Evolutionary conservation across 2,888 invertebrate species (phyloP).

Genomic region (Scrobipalpa atriplicella): DNA sequence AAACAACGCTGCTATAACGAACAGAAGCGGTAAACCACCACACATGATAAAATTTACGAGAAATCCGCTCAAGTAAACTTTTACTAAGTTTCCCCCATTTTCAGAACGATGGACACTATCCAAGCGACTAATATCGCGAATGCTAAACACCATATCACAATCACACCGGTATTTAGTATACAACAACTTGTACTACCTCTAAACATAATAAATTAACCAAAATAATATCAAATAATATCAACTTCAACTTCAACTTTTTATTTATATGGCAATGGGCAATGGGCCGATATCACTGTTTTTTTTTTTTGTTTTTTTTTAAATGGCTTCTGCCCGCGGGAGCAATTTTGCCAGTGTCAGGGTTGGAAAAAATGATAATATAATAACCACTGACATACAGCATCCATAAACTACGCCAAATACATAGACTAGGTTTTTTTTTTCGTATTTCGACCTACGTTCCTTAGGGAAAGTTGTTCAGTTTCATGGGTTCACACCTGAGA

Average conservation of each 20-base stretch:
- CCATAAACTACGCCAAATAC: too few relatives aligned
- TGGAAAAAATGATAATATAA: too few relatives aligned
- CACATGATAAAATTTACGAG: not conserved
- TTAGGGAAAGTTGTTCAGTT: not conserved
- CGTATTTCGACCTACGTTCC: too few relatives aligned
- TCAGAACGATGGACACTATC: not conserved
- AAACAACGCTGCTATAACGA: not conserved
- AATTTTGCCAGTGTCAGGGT: too few relatives aligned
- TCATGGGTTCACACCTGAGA: too few relatives aligned
- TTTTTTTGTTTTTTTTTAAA: not conserved
- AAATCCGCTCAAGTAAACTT: not conserved
- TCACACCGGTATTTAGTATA: not conserved
- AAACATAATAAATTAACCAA: not conserved
- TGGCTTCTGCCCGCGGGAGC: too few relatives aligned
- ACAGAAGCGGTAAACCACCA: not conserved
- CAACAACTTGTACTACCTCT: not conserved
- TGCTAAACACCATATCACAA: not conserved
- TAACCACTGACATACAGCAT: too few relatives aligned
- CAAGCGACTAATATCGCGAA: not conserved
- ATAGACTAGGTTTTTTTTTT: too few relatives aligned
- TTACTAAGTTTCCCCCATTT: not conserved
- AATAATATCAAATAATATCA: too few relatives aligned
- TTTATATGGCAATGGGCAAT: not conserved
- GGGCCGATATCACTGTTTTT: not conserved
- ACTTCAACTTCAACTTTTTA: not conserved